Conservation (phyloP, 2,888 invertebrate genomes). For the Acleris sparsana region DNA sequence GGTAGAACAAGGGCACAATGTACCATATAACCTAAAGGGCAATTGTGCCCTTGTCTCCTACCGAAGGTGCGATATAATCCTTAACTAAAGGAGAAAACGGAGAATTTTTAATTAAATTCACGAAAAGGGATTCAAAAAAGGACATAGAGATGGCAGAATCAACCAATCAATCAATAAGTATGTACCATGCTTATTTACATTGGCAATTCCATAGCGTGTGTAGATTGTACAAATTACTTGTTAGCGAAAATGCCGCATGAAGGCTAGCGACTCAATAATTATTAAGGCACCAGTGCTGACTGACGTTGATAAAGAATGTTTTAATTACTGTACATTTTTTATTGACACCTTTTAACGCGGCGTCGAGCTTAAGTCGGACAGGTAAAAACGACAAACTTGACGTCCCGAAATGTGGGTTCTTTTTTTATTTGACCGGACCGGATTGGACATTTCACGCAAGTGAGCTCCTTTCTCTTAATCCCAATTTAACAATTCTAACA, state of each 20-base stretch:
- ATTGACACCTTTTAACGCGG: constrained; percentile 37
- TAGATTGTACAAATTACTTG: constrained; percentile 1
- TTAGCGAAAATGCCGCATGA: constrained; percentile 1
- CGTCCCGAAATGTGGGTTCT: constrained; percentile 32
- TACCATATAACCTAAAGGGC: too few species aligned
- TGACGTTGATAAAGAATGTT: constrained; percentile 29
- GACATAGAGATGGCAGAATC: too few species aligned
- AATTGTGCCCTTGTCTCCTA: too few species aligned
- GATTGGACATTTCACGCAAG: constrained; percentile 28
- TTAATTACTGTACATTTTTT: constrained; percentile 36
- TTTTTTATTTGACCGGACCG: constrained; percentile 32
- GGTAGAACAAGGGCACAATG: too few species aligned
- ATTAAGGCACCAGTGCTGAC: constrained; percentile 16
- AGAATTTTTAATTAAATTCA: too few species aligned
- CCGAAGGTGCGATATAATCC: too few species aligned
- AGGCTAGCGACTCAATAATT: constrained; percentile 22
- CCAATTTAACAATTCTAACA: background rate
- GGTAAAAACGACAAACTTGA: constrained; percentile 37
- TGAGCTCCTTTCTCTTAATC: constrained; percentile 16
- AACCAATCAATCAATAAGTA: background rate
- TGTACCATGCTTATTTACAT: too few species aligned
- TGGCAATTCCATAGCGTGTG: too few species aligned
- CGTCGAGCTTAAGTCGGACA: constrained; percentile 28
- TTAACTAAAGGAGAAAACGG: too few species aligned
- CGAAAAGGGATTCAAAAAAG: too few species aligned